Evolutionary conservation across 2,888 invertebrate species (phyloP), one percentile per base, ranked within the genome.

Genomic region (Drosophila subquinaria): DNA sequence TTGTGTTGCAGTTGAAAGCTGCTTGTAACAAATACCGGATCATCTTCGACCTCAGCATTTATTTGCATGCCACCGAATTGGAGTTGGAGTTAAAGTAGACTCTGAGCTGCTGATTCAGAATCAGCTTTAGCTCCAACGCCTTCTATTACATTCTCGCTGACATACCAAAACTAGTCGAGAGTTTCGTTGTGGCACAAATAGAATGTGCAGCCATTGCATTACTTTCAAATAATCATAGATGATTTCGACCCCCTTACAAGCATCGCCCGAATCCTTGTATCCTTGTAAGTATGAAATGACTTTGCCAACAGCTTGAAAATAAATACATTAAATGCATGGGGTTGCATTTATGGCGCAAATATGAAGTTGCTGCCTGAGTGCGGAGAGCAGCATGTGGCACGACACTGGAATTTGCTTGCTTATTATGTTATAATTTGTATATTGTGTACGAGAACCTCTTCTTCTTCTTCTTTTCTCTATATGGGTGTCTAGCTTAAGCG

Each of bases 351-450:
- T 57, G 61, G 13, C 36, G 47, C 43, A 60, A 50, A 53, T 63
- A 64, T 72, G 60, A 53, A 77, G 66, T 62, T 68, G 53, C 55
- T 15, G 56, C 35, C 27, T 35, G 23, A 33, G 35, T 64, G 52
- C 15, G 43, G 45, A 43, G 45, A 43, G 47, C 42, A 45, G 38
- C 59, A 50, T 30, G 27, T 50, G 53, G 69, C 50, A 47, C 65
- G 59, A 65, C 48, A 62, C 15, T 35, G 60, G 47, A 61, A 81
- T 72, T 65, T 81, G 65, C 66, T 63, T 57, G 60, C 64, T 68
- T 78, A 74, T 72, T 67, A 69, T 73, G 69, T 68, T 69, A 75
- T 69, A 71, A 73, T 64, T 77, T 64, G 60, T 48, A 62, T 59
- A 56, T 57, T 47, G 35, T 52, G 23, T 33, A 48, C 55, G 40